A percentile compares a stretch with the other conserved stretches of the same genome.
phyloP scores from a whole-genome alignment of 2,797 vertebrate species.

The Characodon lateralis region DNA sequence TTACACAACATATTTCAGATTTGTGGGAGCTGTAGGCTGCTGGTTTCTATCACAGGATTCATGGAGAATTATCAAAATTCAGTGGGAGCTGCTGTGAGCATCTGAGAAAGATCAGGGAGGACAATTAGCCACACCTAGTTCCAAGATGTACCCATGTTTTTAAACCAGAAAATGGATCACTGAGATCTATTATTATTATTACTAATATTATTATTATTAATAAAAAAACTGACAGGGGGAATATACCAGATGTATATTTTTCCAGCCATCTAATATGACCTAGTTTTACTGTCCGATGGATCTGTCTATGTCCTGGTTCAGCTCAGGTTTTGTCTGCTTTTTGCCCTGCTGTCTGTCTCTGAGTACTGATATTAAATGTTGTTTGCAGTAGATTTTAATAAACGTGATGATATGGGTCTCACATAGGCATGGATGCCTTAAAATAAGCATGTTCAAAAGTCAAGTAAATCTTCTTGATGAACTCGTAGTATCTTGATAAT shows the following conservation, averaged over 20 bases:
- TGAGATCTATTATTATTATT: background rate
- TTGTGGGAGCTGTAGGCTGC: background rate
- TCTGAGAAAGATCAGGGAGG: background rate
- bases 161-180: background rate
- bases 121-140: slow-evolving; percentile 16
- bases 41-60: background rate
- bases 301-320: background rate
- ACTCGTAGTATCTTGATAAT: too few species aligned
- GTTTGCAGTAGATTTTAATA: background rate
- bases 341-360: background rate
- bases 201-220: background rate
- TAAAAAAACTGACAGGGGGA: slow-evolving; percentile 5
- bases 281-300: background rate
- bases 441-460: background rate
- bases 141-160: slow-evolving; percentile 9
- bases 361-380: background rate
- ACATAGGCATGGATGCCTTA: background rate
- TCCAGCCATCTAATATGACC: background rate
- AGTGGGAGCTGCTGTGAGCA: too few species aligned
- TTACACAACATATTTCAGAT: background rate
- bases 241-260: background rate
- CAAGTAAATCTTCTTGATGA: background rate
- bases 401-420: background rate
- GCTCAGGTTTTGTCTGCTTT: background rate
- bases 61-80: background rate